phyloP scores from a whole-genome alignment of 2,113 vertebrate genomes.

The Xyrauchen texanus region DNA sequence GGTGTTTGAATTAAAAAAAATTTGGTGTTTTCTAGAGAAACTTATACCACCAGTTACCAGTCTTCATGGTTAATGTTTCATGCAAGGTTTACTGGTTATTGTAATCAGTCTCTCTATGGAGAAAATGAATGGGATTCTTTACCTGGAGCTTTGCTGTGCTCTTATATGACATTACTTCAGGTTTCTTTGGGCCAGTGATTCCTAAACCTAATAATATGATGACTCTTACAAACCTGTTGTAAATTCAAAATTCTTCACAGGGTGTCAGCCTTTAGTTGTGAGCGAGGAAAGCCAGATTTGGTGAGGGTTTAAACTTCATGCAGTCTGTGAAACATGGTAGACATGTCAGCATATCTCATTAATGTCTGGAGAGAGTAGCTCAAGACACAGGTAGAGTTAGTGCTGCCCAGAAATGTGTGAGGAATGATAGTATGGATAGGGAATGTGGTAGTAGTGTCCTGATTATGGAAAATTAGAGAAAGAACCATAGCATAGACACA shows the following conservation, averaged over 20 bases:
- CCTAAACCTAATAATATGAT: background rate
- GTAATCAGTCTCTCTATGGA: too few species aligned
- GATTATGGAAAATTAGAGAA: slow-evolving; percentile 62
- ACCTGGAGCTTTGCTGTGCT: too few species aligned
- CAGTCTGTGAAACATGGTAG: slow-evolving; percentile 30
- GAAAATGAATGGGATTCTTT: too few species aligned
- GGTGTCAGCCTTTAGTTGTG: slow-evolving; percentile 31
- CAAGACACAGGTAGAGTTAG: slow-evolving; percentile 44
- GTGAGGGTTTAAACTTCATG: slow-evolving; percentile 45
- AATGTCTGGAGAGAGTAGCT: slow-evolving; percentile 16
- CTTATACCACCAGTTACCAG: too few species aligned
- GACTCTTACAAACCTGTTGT: slow-evolving; percentile 15
- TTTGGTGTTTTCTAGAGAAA: too few species aligned
- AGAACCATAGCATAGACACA: slow-evolving; percentile 81
- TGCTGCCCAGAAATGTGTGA: slow-evolving; percentile 30
- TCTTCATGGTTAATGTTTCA: too few species aligned
- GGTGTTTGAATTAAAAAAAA: too few species aligned
- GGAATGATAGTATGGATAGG: slow-evolving; percentile 13
- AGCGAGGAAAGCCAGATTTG: slow-evolving; percentile 24
- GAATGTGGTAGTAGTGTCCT: slow-evolving; percentile 32
- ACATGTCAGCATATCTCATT: slow-evolving; percentile 28
- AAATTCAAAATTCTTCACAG: background rate
- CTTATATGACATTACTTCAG: too few species aligned
- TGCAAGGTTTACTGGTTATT: too few species aligned
- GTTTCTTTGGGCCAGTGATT: too few species aligned